These are phyloP conservation scores for Drosophila asahinai DNA, from an alignment of 1,140 invertebrate genomes.

Conservation along the genomic window DNA sequence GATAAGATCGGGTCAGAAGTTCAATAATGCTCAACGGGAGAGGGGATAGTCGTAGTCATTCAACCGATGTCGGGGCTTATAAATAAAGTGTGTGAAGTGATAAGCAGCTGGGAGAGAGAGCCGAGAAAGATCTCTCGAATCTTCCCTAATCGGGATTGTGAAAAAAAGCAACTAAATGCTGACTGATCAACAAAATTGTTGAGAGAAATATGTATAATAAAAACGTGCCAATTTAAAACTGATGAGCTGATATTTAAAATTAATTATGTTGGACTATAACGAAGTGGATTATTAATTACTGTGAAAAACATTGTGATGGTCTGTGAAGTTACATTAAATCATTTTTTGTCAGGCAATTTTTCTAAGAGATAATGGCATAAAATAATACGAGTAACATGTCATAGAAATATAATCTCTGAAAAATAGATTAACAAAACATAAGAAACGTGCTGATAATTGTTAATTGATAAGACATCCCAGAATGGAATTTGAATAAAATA, in stretches of 20 bases:
- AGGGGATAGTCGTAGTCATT: slow-evolving; percentile 32
- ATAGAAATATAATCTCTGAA: slow-evolving; percentile 1
- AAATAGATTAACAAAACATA: slow-evolving; percentile 8
- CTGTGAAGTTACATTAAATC: neutral
- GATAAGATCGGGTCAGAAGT: slow-evolving; percentile 72
- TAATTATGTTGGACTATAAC: neutral
- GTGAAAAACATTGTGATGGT: neutral
- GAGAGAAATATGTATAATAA: no score
- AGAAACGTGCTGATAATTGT: slow-evolving; percentile 33
- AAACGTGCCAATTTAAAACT: slow-evolving; percentile 1
- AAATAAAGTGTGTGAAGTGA: slow-evolving; percentile 54
- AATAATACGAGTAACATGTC: neutral
- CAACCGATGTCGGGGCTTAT: slow-evolving; percentile 32
- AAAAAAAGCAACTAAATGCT: slow-evolving; percentile 6
- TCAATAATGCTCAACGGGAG: slow-evolving; percentile 40
- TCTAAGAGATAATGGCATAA: slow-evolving; percentile 3
- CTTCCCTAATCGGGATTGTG: slow-evolving; percentile 3
- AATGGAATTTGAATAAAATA: slow-evolving; percentile 19
- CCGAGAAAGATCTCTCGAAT: slow-evolving; percentile 7
- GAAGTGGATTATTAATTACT: neutral
- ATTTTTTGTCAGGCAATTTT: slow-evolving; percentile 7
- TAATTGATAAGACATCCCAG: slow-evolving; percentile 21
- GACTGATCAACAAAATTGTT: neutral
- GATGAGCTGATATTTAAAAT: neutral
- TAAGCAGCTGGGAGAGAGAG: slow-evolving; percentile 26